A percentile compares a stretch with the other conserved stretches of the same genome.
phyloP scores from a whole-genome alignment of 2,888 invertebrate genomes.

The Drosophila nigricruria region DNA sequence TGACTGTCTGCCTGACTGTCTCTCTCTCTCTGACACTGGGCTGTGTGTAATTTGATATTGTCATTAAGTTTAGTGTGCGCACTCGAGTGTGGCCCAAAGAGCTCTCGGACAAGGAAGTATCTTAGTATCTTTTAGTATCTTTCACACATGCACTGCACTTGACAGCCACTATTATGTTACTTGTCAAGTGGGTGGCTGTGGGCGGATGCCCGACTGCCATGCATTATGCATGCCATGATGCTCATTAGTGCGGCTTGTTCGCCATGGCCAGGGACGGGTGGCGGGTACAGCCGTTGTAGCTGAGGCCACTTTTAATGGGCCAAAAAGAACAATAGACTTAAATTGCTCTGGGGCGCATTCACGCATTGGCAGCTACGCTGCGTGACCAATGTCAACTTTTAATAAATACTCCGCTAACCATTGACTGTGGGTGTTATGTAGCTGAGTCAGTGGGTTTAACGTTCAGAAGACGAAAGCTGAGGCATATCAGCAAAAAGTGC shows the following conservation, averaged over 20 bases:
- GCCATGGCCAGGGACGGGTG: constrained; percentile 10
- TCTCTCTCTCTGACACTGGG: constrained; percentile 1
- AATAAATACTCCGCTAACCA: not conserved
- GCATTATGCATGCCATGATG: constrained; percentile 77
- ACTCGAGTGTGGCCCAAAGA: constrained; percentile 70
- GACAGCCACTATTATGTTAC: constrained; percentile 78
- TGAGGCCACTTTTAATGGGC: constrained; percentile 54
- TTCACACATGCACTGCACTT: constrained; percentile 73
- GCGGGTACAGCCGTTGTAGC: not conserved
- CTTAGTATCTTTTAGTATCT: constrained; percentile 58
- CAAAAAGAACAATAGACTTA: constrained; percentile 72
- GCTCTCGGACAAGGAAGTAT: constrained; percentile 73
- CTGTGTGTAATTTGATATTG: constrained; percentile 73
- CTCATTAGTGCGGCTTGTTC: constrained; percentile 70
- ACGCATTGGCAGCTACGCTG: constrained; percentile 29
- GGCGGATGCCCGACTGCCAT: constrained; percentile 29
- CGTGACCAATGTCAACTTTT: constrained; percentile 35
- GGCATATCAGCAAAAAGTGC: too few species aligned
- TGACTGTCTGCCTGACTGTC: not conserved
- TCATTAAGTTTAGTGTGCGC: constrained; percentile 76
- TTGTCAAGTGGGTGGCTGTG: constrained; percentile 41
- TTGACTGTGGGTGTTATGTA: not conserved
- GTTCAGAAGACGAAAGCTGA: not conserved
- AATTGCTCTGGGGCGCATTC: constrained; percentile 54
- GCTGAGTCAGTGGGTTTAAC: not conserved